Evolutionary conservation across 2,797 vertebrate species (phyloP).

Genomic region (Anguilla anguilla): DNA sequence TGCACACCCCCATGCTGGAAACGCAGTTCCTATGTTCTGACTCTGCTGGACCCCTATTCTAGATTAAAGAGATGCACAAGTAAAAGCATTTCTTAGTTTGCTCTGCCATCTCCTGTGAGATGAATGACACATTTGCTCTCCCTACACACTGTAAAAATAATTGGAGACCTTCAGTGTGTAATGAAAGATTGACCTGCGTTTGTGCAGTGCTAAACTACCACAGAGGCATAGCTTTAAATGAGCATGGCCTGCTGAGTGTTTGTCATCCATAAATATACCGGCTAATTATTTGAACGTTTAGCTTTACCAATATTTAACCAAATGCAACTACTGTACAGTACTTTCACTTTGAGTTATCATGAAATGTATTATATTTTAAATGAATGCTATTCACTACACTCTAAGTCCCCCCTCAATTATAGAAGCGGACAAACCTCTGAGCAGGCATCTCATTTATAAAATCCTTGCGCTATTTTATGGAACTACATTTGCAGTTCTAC

Average conservation of each 20-base stretch:
- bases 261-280: not conserved
- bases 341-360: not conserved
- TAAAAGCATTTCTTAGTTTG: slow-evolving; percentile 8
- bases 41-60: slow-evolving; percentile 5
- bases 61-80: not conserved
- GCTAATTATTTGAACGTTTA: not conserved
- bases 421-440: not conserved
- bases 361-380: not conserved
- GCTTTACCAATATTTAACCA: not conserved
- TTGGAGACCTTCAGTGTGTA: not conserved
- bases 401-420: not conserved
- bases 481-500: not conserved
- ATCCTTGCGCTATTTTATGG: not conserved
- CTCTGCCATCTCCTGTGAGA: slow-evolving; percentile 26
- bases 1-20: slow-evolving; percentile 35
- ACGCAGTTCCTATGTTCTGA: slow-evolving; percentile 47
- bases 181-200: not conserved
- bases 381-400: not conserved
- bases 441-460: not conserved
- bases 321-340: not conserved
- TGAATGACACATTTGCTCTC: not conserved
- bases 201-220: not conserved
- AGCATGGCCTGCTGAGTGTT: not conserved
- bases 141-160: not conserved
- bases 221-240: not conserved